These are phyloP conservation scores for Lithophane semibrunnea DNA, from an alignment of 2,888 invertebrate species.

Conservation along the genomic window DNA sequence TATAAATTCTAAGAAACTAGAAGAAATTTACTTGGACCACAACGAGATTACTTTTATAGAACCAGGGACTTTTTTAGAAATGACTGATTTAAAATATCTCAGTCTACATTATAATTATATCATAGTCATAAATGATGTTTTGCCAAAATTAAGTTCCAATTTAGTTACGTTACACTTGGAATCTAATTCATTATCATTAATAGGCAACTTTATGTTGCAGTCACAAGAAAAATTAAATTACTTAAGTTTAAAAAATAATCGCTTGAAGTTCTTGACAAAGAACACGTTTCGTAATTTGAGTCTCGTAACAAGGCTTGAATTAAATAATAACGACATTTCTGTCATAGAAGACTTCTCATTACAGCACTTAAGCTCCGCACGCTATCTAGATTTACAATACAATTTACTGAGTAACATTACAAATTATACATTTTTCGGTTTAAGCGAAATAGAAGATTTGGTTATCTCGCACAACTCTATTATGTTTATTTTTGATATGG, in stretches of 20 bases:
- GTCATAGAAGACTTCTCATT: conserved; percentile 95
- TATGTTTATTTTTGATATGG: conserved; percentile 92
- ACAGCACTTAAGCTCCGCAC: conserved; percentile 93
- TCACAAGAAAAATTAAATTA: conserved; percentile 95
- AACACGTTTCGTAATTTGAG: conserved; percentile 94
- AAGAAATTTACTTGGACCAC: conserved; percentile 96
- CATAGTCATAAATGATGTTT: conserved; percentile 94
- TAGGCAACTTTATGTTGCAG: conserved; percentile 94
- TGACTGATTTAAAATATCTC: conserved; percentile 94
- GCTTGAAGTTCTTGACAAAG: conserved; percentile 92
- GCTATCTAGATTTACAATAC: conserved; percentile 94
- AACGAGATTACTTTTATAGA: conserved; percentile 95
- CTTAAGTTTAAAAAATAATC: conserved; percentile 95
- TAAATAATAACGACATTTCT: conserved; percentile 95
- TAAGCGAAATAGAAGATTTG: conserved; percentile 95
- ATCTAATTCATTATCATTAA: conserved; percentile 93
- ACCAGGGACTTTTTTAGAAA: conserved; percentile 93
- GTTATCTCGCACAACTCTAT: conserved; percentile 94
- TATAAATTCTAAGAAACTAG: conserved; percentile 93
- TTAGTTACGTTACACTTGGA: conserved; percentile 94
- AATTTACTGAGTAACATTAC: conserved; percentile 93
- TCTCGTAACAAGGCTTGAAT: conserved; percentile 93
- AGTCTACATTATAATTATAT: conserved; percentile 95
- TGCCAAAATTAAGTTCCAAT: conserved; percentile 93
- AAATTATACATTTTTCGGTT: conserved; percentile 93